A percentile compares a stretch with the other conserved stretches of the same genome.
phyloP scores from a whole-genome alignment of 2,888 invertebrate species.

The Saturnia japonica region DNA sequence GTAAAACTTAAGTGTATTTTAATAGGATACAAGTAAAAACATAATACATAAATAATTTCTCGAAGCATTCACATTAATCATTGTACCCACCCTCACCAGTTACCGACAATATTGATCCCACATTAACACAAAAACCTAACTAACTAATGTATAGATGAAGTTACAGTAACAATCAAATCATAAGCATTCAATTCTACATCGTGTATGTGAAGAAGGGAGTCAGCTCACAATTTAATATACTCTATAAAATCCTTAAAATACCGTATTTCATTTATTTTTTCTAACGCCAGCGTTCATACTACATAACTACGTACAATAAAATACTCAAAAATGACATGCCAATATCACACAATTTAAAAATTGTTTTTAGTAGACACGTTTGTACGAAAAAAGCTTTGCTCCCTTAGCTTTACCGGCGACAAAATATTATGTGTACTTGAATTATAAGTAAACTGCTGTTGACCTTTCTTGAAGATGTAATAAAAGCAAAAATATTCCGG shows the following conservation, averaged over 20 bases:
- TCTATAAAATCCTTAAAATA: neutral
- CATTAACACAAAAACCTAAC: no score
- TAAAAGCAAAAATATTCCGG: neutral
- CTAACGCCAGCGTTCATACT: neutral
- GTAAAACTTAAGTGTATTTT: no score
- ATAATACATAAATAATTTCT: neutral
- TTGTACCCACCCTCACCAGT: no score
- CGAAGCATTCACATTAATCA: no score
- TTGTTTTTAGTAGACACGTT: no score
- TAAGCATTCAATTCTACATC: no score
- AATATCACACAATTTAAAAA: no score
- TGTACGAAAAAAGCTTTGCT: neutral
- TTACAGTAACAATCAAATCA: no score
- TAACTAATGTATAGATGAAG: no score
- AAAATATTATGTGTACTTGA: neutral
- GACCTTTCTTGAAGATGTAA: neutral
- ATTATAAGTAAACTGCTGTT: neutral
- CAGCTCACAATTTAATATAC: neutral
- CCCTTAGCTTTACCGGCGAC: neutral
- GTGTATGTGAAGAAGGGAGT: no score
- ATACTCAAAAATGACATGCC: no score
- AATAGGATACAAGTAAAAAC: neutral
- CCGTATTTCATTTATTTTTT: neutral
- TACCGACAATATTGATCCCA: no score
- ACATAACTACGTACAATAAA: neutral